Conservation (phyloP, 2,113 vertebrate species). For the Epinephelus fuscoguttatus region DNA sequence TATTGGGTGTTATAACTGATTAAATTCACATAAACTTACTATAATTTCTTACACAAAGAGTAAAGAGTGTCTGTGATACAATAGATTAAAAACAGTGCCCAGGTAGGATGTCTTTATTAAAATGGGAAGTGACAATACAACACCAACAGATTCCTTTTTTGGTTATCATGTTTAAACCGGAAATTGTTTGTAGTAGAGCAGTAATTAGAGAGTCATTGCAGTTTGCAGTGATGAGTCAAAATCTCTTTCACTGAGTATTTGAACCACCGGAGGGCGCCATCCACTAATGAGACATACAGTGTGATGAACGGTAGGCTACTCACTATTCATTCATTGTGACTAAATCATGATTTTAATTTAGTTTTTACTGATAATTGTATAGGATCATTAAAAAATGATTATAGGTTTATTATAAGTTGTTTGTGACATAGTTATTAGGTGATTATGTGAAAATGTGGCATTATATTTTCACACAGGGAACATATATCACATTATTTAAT, state of each 20-base stretch:
- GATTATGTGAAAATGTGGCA: not conserved
- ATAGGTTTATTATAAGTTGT: not conserved
- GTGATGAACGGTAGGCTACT: too few relatives aligned
- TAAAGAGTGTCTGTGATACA: too few relatives aligned
- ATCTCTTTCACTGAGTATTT: not conserved
- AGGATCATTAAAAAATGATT: not conserved
- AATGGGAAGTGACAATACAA: not conserved
- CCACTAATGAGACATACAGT: slow-evolving; percentile 1
- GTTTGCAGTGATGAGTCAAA: not conserved
- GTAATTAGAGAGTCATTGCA: not conserved
- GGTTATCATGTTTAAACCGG: not conserved
- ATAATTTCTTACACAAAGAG: too few relatives aligned
- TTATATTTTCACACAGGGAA: not conserved
- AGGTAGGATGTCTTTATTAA: not conserved
- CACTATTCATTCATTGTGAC: not conserved
- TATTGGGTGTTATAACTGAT: not conserved
- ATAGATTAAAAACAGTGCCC: too few relatives aligned
- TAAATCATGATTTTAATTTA: not conserved
- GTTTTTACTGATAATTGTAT: not conserved
- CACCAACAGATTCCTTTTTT: not conserved
- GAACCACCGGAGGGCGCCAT: slow-evolving; percentile 49
- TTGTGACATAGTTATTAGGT: not conserved
- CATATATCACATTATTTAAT: not conserved
- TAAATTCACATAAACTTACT: not conserved
- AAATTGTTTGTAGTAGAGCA: not conserved